Percentiles rank a stretch among this genome's conserved stretches.
phyloP scores from a whole-genome alignment of 2,888 invertebrate species.

The Tetanocera ferruginea region DNA sequence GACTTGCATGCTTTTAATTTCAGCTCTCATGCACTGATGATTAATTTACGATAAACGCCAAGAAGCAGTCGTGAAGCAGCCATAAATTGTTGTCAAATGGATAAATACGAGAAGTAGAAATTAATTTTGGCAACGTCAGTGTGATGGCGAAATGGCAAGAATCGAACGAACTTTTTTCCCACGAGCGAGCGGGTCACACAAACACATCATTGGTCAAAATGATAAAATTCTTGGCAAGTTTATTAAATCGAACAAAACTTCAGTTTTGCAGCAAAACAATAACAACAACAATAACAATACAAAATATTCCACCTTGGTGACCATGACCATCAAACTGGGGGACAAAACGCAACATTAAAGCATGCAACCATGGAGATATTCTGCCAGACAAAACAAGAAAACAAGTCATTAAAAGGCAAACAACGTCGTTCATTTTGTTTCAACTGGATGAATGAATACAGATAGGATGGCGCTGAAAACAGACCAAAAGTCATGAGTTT shows the following conservation, averaged over 20 bases:
- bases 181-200: not conserved
- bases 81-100: not conserved
- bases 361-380: not conserved
- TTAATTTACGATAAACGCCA: conserved; percentile 25
- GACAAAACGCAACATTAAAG: not conserved
- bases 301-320: conserved; percentile 22
- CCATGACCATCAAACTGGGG: conserved; percentile 40
- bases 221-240: conserved; percentile 25
- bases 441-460: not conserved
- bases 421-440: not conserved
- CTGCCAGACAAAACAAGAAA: not conserved
- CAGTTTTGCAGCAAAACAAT: not conserved
- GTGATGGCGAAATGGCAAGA: not conserved
- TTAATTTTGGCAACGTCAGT: not conserved
- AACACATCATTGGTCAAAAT: conserved; percentile 23
- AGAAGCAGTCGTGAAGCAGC: not conserved
- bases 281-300: conserved; percentile 1
- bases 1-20: conserved; percentile 23
- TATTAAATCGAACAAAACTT: conserved; percentile 23
- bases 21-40: conserved; percentile 5
- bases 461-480: not conserved
- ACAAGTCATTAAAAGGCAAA: not conserved
- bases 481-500: not conserved
- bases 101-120: not conserved
- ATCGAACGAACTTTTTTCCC: not conserved